Evolutionary conservation across 2,797 vertebrate genomes (phyloP), one percentile per base, ranked within the genome.

Genomic region (Ctenosaura bakeri): DNA sequence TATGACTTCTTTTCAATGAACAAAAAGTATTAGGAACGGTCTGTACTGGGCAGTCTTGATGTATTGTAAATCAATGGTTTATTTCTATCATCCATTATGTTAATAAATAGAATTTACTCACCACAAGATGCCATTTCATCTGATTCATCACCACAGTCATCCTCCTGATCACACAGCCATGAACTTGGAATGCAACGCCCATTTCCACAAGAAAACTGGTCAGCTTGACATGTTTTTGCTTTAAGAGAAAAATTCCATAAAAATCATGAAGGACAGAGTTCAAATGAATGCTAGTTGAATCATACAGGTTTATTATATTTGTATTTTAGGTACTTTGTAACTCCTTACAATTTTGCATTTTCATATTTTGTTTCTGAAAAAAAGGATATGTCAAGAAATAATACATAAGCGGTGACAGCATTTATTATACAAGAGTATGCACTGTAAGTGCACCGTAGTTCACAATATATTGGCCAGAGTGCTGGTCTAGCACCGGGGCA

Each of bases 111-210:
- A 62, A 80, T 52, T 85, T 85, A 94, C 97, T 97, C 96, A 99
- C 99, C 97, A 95, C 99, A 99, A 54, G 98, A 98, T 4, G 94
- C 71, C 86, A 97, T 97, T 97, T 99, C 99, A 90, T 99, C 99
- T 0, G 98, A 98, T 94, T 96, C 97, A 93, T 99, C 99, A 12
- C 99, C 99, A 20, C 99, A 99, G 96, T 99, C 99, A 54, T 99
- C 98, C 91, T 99, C 99, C 42, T 97, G 97, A 97, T 99, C 99
- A 88, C 99, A 99, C n/a, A 97, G 96, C 99, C 99, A 99, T 0
- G 97, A 97, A 26, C 79, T 95, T 0, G 99, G 98, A 94, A 99
- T 98, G 71, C 99, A 99, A n/a, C 99, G 98, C 6, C 99, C 98
- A 0, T 98, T 99, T 89, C 97, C 97, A 94, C 99, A 99, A 3